A percentile compares a stretch with the other conserved stretches of the same genome.
phyloP scores from a whole-genome alignment of 2,113 vertebrate genomes.

The Gambusia holbrooki region DNA sequence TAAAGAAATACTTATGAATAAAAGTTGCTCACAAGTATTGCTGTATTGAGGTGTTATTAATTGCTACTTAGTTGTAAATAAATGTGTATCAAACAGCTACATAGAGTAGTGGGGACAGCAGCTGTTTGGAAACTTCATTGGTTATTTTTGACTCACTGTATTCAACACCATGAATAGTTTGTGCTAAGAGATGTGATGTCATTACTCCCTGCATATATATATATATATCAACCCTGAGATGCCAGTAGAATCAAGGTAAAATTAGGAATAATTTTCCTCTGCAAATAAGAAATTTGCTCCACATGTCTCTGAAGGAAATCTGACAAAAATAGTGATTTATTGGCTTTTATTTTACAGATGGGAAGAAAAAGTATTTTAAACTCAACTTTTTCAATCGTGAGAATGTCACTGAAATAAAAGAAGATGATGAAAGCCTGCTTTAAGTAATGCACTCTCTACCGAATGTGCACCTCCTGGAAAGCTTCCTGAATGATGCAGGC shows the following conservation, averaged over 20 bases:
- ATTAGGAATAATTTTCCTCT: not conserved
- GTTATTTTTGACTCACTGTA: no score
- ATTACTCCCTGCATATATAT: no score
- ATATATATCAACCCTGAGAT: no score
- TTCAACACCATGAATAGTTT: no score
- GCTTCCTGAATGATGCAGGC: constrained; percentile 14
- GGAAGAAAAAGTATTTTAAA: constrained; percentile 63
- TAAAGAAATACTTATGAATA: no score
- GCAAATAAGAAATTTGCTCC: constrained; percentile 40
- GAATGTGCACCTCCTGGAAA: constrained; percentile 16
- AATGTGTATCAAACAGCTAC: no score
- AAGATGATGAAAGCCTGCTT: constrained; percentile 26
- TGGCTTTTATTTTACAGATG: constrained; percentile 41
- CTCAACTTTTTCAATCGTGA: constrained; percentile 21
- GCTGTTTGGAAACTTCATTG: no score
- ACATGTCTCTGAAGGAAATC: constrained; percentile 23
- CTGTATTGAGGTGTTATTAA: no score
- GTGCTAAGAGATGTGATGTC: no score
- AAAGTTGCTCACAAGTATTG: no score
- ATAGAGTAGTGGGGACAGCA: no score
- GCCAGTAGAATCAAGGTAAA: not conserved
- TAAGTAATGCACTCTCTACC: constrained; percentile 17
- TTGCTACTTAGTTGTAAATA: no score
- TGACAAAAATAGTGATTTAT: not conserved
- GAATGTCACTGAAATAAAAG: constrained; percentile 29